Percentiles rank a stretch among this genome's conserved stretches.
phyloP scores from a whole-genome alignment of 2,113 vertebrate species.

The Semicossyphus pulcher region DNA sequence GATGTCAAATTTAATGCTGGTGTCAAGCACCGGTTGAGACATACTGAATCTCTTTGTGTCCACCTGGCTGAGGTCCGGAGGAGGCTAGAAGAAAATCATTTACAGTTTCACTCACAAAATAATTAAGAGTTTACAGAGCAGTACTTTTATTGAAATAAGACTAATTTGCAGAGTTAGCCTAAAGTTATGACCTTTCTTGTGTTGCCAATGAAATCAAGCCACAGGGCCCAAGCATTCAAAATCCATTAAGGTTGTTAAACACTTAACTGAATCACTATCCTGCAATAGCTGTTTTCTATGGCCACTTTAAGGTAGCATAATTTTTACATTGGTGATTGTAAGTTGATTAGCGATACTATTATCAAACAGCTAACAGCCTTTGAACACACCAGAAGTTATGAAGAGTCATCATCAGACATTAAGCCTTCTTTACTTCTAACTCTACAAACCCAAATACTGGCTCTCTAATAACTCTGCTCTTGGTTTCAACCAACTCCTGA shows the following conservation, averaged over 20 bases:
- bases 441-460: background rate
- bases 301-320: too few relatives aligned
- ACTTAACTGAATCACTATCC: background rate
- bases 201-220: background rate
- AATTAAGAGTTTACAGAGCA: background rate
- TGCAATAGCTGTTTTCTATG: too few relatives aligned
- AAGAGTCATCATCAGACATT: background rate
- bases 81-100: constrained; percentile 31
- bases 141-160: background rate
- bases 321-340: too few relatives aligned
- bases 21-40: constrained; percentile 72
- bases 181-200: background rate
- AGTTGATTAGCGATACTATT: background rate
- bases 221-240: too few relatives aligned
- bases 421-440: too few relatives aligned
- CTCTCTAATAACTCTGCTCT: background rate
- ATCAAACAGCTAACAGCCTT: background rate
- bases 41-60: constrained; percentile 29
- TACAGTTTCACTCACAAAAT: background rate
- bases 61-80: constrained; percentile 16
- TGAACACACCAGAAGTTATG: background rate
- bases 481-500: background rate
- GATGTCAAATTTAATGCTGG: constrained; percentile 48
- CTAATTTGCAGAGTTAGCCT: background rate
- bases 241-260: background rate